These are phyloP conservation scores for Tragelaphus strepsiceros DNA, from an alignment of 2,113 vertebrate species.

Conservation along the genomic window DNA sequence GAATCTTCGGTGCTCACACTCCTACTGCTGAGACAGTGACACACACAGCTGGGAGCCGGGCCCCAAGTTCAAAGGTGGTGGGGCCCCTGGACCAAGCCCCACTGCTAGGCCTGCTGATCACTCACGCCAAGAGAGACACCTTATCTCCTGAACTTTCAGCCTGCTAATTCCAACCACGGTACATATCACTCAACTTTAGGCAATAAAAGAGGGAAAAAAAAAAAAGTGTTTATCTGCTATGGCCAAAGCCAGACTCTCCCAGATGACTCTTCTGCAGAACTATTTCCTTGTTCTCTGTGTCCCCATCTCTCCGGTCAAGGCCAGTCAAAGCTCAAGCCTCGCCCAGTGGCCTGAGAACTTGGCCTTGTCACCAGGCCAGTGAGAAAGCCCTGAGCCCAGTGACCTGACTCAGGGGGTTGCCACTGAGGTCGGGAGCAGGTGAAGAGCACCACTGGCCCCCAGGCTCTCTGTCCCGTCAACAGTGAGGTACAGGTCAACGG, in stretches of 20 bases:
- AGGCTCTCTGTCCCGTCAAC: not conserved
- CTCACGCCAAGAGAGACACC: conserved; percentile 64
- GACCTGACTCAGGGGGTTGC: not conserved
- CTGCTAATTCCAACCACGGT: conserved; percentile 53
- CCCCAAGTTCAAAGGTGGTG: conserved; percentile 50
- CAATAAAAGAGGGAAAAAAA: conserved; percentile 53
- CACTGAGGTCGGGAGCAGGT: not conserved
- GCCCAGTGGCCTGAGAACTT: not conserved
- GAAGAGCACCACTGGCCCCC: not conserved
- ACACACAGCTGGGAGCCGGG: not conserved
- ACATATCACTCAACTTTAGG: conserved; percentile 46
- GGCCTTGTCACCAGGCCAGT: not conserved
- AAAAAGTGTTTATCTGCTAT: conserved; percentile 58
- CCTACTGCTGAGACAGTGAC: not conserved
- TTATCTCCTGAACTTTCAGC: conserved; percentile 83
- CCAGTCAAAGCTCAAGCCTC: conserved; percentile 45
- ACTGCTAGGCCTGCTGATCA: not conserved
- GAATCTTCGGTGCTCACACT: not conserved
- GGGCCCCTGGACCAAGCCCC: conserved; percentile 19
- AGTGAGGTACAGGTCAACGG: not conserved
- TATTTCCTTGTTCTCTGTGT: conserved; percentile 58
- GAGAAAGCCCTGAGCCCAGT: not conserved
- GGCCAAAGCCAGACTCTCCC: conserved; percentile 56
- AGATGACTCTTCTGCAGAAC: conserved; percentile 25
- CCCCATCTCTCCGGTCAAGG: conserved; percentile 54